Percentiles rank a stretch among this genome's conserved stretches.
These are phyloP conservation scores for Eupeodes luniger DNA, from an alignment of 2,888 invertebrate species.

Conservation along the genomic window DNA sequence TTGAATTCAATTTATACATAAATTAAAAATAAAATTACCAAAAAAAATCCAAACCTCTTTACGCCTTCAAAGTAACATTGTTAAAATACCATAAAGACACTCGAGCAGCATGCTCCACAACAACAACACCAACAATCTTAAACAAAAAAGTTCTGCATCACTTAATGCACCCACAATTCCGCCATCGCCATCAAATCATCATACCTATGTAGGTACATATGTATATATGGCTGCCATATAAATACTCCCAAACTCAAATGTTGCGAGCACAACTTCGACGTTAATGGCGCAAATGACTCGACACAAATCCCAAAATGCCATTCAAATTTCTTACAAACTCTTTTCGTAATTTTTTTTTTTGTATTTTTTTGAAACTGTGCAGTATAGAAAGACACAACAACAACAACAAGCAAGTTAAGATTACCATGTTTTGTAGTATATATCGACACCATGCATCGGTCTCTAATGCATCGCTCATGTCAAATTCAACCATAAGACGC, in stretches of 20 bases:
- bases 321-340: conserved; percentile 59
- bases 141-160: conserved; percentile 59
- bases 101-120: background rate
- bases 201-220: background rate
- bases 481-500: conserved; percentile 50
- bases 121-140: background rate
- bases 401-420: conserved; percentile 13
- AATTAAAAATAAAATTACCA: background rate
- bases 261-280: conserved; percentile 49
- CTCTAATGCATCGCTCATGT: conserved; percentile 75
- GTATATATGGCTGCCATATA: background rate
- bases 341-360: background rate
- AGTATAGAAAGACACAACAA: background rate
- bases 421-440: conserved; percentile 17
- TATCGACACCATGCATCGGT: conserved; percentile 57
- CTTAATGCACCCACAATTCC: conserved; percentile 71
- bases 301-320: conserved; percentile 75
- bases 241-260: conserved; percentile 48
- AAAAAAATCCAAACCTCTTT: conserved; percentile 43
- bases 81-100: conserved; percentile 57
- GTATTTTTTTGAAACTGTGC: background rate
- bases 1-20: background rate
- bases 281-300: conserved; percentile 76
- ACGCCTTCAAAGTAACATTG: conserved; percentile 62
- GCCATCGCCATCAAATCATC: conserved; percentile 4